Evolutionary conservation across 2,888 invertebrate species (phyloP).

Genomic region (Mylabris sibirica): DNA sequence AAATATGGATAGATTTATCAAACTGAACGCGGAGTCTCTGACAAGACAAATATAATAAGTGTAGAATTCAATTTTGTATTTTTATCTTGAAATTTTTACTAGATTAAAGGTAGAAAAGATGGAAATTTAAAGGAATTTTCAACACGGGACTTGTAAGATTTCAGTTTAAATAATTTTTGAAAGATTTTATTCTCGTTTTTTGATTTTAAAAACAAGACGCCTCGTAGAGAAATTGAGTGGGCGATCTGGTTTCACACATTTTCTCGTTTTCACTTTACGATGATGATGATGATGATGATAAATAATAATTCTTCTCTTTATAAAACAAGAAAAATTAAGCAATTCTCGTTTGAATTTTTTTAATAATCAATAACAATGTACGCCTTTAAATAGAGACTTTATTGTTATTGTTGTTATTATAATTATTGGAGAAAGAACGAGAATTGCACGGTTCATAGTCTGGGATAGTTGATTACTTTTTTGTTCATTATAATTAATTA

Average conservation of each 20-base stretch:
- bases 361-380: neutral
- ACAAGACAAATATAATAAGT: too few species aligned
- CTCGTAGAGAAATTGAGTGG: neutral
- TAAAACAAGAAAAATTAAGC: neutral
- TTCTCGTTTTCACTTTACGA: neutral
- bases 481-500: neutral
- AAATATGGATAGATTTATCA: neutral
- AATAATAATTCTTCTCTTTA: neutral
- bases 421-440: neutral
- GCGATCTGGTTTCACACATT: slow-evolving; percentile 8
- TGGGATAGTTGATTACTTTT: neutral
- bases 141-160: neutral
- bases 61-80: too few species aligned
- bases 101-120: too few species aligned
- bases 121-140: too few species aligned
- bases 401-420: neutral
- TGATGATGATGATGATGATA: neutral
- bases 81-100: too few species aligned
- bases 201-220: neutral
- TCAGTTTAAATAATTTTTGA: neutral
- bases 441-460: slow-evolving; percentile 5
- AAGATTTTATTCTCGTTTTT: neutral
- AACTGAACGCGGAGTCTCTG: neutral
- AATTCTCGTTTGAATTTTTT: neutral
- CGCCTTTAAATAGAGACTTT: neutral